Evolutionary conservation across 2,797 vertebrate genomes (phyloP).

Genomic region (Cheirogaleus major): DNA sequence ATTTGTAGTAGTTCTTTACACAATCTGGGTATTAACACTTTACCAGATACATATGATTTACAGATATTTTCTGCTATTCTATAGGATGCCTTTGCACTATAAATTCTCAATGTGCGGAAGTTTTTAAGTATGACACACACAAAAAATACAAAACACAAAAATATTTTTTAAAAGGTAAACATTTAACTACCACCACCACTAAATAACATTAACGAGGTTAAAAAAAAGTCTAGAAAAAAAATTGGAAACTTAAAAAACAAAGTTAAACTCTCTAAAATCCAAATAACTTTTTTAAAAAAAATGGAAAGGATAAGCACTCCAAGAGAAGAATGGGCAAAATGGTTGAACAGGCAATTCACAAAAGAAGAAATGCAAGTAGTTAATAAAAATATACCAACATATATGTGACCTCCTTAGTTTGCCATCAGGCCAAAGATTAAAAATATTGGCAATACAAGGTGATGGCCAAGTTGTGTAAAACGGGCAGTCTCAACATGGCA

Average conservation of each 20-base stretch:
- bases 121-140: not conserved
- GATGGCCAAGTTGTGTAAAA: not conserved
- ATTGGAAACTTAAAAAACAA: not conserved
- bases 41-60: not conserved
- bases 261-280: not conserved
- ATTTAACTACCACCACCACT: not conserved
- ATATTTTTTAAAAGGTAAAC: not conserved
- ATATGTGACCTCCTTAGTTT: not conserved
- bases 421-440: not conserved
- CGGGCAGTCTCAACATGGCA: not conserved
- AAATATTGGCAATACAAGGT: not conserved
- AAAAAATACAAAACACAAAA: slow-evolving; percentile 30
- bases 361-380: not conserved
- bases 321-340: not conserved
- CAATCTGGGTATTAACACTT: not conserved
- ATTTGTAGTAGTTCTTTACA: not conserved
- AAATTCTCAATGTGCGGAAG: slow-evolving; percentile 1
- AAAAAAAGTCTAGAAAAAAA: not conserved
- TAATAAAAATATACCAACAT: not conserved
- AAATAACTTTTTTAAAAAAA: not conserved
- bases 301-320: not conserved
- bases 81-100: not conserved
- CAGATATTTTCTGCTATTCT: not conserved
- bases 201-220: not conserved
- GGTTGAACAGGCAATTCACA: not conserved